Base-by-base conservation (phyloP, 2,113 vertebrate genomes). In the Pedionomus torquatus region DNA sequence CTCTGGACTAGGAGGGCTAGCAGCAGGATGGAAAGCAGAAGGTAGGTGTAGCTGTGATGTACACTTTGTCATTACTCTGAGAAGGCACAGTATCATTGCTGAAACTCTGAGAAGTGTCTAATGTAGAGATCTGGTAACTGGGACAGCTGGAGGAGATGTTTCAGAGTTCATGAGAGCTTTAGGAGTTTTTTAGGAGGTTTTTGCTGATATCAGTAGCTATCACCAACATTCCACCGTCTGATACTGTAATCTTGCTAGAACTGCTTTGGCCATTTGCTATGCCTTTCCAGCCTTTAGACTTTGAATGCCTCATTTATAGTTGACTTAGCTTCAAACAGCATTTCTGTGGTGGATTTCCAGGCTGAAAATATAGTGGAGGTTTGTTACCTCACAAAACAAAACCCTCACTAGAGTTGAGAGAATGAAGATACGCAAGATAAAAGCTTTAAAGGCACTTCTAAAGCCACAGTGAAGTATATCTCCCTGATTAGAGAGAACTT, bases 281-380 rank as follows among this genome's bases (percentile, higher is more conserved):
- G 20, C 37, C n/a, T 76, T 63, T 70, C 39, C 49, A 30, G 31
- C 5, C 21, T 70, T 84, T 75, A 51, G 54, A 20, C 13, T 75
- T 84, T 28, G 20, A 78, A 72, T 46, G 31, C 12, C 41, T 70
- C n/a, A 60, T 49, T 58, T 71, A 81, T 25, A 71, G 37, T 24
- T 72, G 46, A 49, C 54, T 77, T 46, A 26, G 35, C 71, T 68
- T 78, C 52, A 37, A 11, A 51, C 8, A 72, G 11, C 9, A 51
- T 66, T 86, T 90, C 48, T 89, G 28, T n/a, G 49, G 21, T 57
- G 52, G 80, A 85, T 84, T 81, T 76, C 26, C 19, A 70, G 23
- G 15, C 16, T 63, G 35, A 61, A 79, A 68, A 74, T 61, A 39
- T 9, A 46, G 44, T 49, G 43, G 7, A 30, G 17, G 28, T 15